Conservation (phyloP, 1,140 invertebrate species). For the Euwallacea fornicatus region DNA sequence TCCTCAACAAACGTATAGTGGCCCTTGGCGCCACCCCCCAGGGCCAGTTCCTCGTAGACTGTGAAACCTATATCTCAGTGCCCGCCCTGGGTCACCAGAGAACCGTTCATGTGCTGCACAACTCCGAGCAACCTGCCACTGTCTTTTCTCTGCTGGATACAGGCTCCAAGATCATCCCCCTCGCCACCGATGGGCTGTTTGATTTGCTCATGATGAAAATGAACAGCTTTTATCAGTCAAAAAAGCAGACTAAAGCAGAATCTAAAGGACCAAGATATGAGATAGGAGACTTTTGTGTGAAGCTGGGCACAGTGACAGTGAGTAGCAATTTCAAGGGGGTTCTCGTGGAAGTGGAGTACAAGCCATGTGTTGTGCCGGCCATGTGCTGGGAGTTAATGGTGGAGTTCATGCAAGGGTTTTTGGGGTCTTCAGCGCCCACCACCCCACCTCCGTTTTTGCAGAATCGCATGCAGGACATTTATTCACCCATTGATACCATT, state of each 20-base stretch:
- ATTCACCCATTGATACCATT: constrained; percentile 88
- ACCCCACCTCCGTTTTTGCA: constrained; percentile 66
- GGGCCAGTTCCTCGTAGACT: constrained; percentile 91
- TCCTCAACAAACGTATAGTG: constrained; percentile 80
- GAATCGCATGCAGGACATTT: constrained; percentile 81
- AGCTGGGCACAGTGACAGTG: constrained; percentile 90
- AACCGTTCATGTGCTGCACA: constrained; percentile 88
- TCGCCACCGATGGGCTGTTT: constrained; percentile 88
- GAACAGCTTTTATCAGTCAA: constrained; percentile 81
- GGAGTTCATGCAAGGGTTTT: constrained; percentile 90
- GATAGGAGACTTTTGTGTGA: constrained; percentile 91
- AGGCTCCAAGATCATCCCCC: constrained; percentile 77
- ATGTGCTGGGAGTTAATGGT: constrained; percentile 90
- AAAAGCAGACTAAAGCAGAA: constrained; percentile 84
- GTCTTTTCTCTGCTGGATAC: constrained; percentile 92
- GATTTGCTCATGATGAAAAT: constrained; percentile 90
- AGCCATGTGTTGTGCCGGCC: constrained; percentile 82
- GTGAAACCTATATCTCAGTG: constrained; percentile 87
- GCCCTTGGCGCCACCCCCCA: constrained; percentile 82
- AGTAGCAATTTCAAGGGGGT: constrained; percentile 93
- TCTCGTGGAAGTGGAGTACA: constrained; percentile 93
- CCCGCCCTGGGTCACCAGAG: constrained; percentile 72
- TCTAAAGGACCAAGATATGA: constrained; percentile 91
- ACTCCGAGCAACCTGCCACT: constrained; percentile 92
- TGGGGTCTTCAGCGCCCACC: constrained; percentile 74